Evolutionary conservation across 2,113 vertebrate species (phyloP), one percentile per base, ranked within the genome.

Genomic region (Trinectes maculatus): DNA sequence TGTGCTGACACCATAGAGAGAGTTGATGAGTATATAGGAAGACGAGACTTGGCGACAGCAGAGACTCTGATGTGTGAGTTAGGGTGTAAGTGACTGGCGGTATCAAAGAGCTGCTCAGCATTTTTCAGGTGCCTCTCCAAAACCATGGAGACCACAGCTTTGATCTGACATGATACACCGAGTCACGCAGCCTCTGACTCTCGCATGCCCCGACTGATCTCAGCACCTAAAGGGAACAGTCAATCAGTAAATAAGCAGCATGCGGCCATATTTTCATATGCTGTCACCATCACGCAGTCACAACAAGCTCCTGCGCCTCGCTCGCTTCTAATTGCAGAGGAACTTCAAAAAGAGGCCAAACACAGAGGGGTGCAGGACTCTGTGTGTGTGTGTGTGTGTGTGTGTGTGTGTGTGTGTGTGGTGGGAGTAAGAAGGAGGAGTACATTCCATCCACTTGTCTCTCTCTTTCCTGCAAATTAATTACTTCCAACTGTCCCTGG

Each of bases 331-430:
- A 61, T 67, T 57, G 55, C 42, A 46, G 59, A 67, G 19, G 8
- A 36, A 66, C 78, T 76, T 80, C 72, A 80, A 76, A 80, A 47
- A 71, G 60, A 66, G 61, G 54, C 60, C 13, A 2, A 49, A 52
- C 55, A 47, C 63, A 79, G 57, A 63, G 62, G 61, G 47, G 40
- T 71, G 71, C 47, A 34, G 52, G 21, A 28, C 22, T 26, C 3
- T 31, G 39, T 59, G 31, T 61, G 3, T 33, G n/a, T 73, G 33
- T 62, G 57, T 62, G 57, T 51, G 44, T 58, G 53, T 40, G 44
- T 48, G 58, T 62, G 57, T 51, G 44, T 58, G 53, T 40, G 44
- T 48, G 58, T 47, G 58, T 36, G 28, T 19, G 36, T 10, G 39
- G 53, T 34, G 61, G 16, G 19, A 48, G 36, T 25, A 11, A 12